Evolutionary conservation across 2,888 invertebrate genomes (phyloP), one percentile per base, ranked within the genome.

Genomic region (Apeira syringaria): DNA sequence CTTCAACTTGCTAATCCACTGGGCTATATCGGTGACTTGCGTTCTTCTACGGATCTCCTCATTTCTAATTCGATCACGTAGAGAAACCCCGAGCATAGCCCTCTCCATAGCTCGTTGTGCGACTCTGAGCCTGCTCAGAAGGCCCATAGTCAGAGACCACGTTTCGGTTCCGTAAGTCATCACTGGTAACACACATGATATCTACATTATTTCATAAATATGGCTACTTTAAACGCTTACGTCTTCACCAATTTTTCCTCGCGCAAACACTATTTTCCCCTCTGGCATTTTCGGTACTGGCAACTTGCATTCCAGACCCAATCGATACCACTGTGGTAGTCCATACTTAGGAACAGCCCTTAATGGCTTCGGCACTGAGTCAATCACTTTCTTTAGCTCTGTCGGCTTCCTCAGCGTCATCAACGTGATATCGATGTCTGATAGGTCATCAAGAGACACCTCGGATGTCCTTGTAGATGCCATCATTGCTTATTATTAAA

Each of bases 281-380:
- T 65, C 69, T 0, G 92, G 91, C 71, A 87, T 87, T 60, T 88
- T 86, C 8, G 91, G 85, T 41, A 91, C 80, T 0, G 92, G 91
- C 36, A 92, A 66, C 61, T 92, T 92, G 43, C 79, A 68, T 54
- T 92, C 91, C 61, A 92, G 56, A 0, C 91, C 89, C 2, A 92
- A 72, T 25, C 69, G 73, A 42, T 82, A 80, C 92, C 92, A 92
- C 41, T 84, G 41, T 1, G 92, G 92, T 11, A 92, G 66, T 0
- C 88, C 89, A 75, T 81, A 83, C 51, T 82, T 82, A 1, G 91
- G 91, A 1, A 91, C 85, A 1, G 87, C 76, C 13, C 82, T 65
- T 25, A 68, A 44, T 0, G 91, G 91, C 49, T 86, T 86, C 1
- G 90, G 89, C 29, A 91, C 71, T 0, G 85, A 80, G 48, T 89